Percentiles rank a stretch among this genome's conserved stretches.
Evolutionary conservation across 2,888 invertebrate species (phyloP).

Genomic region (Ecdyonurus torrentis): DNA sequence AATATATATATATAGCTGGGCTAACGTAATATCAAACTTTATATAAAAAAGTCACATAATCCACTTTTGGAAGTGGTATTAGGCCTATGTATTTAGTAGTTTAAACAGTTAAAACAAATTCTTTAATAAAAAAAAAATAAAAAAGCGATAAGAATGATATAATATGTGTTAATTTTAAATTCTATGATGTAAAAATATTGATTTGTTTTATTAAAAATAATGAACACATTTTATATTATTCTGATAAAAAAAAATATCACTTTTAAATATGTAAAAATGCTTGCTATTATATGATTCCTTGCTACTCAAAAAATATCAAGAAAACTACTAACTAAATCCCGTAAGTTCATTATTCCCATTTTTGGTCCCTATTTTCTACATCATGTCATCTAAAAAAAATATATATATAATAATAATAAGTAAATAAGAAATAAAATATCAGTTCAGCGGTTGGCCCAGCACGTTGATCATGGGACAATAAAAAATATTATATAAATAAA

Average conservation of each 20-base stretch:
- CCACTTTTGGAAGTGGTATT: not conserved
- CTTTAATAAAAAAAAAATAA: constrained; percentile 4
- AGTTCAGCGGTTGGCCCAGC: constrained; percentile 5
- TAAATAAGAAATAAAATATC: not conserved
- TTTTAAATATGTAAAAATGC: not conserved
- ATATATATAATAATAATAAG: too few species aligned
- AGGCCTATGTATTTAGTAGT: constrained; percentile 2
- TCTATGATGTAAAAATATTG: constrained; percentile 8
- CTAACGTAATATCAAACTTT: not conserved
- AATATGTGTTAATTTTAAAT: too few species aligned
- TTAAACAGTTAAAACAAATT: constrained; percentile 6
- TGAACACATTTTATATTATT: not conserved
- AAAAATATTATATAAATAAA: constrained; percentile 2
- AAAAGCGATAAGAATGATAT: too few species aligned
- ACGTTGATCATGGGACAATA: not conserved
- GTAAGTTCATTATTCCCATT: constrained; percentile 3
- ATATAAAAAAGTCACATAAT: not conserved
- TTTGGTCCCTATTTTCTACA: constrained; percentile 1
- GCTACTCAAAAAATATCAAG: constrained; percentile 2
- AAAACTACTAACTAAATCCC: constrained; percentile 6
- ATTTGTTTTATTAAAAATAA: constrained; percentile 3
- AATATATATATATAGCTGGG: not conserved
- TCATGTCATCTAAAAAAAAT: not conserved
- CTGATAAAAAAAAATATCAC: not conserved
- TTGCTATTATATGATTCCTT: not conserved